phyloP scores from a whole-genome alignment of 2,888 invertebrate species.

The Drosophila siamana region DNA sequence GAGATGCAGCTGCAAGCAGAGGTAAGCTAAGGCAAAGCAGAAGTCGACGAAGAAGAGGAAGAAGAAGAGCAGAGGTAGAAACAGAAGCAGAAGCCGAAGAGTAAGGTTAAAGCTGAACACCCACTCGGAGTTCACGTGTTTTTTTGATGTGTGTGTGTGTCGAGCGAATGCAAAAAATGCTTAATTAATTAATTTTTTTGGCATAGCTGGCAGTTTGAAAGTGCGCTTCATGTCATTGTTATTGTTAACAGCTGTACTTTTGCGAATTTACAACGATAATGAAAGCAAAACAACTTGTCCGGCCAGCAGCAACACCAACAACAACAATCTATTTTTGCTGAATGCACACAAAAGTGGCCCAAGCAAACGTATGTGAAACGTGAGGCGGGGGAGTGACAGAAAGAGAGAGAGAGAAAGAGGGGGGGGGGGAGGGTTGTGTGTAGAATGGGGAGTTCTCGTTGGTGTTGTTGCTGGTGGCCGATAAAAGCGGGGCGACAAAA shows the following conservation, averaged over 20 bases:
- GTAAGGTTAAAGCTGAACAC: slow-evolving; percentile 23
- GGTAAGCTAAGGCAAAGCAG: too few species aligned
- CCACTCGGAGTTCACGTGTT: slow-evolving; percentile 25
- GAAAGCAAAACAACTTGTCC: slow-evolving; percentile 42
- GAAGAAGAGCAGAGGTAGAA: not conserved
- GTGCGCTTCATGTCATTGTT: slow-evolving; percentile 70
- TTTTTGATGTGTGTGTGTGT: not conserved
- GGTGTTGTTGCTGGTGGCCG: slow-evolving; percentile 1
- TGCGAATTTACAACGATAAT: slow-evolving; percentile 67
- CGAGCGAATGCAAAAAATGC: slow-evolving; percentile 59
- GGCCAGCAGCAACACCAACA: slow-evolving; percentile 21
- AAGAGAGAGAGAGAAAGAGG: not conserved
- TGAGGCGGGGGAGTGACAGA: not conserved
- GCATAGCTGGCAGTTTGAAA: slow-evolving; percentile 43
- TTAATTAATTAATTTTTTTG: slow-evolving; percentile 67
- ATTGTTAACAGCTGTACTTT: slow-evolving; percentile 77
- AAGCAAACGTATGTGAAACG: slow-evolving; percentile 1
- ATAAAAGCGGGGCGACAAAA: slow-evolving; percentile 25
- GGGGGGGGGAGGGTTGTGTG: too few species aligned
- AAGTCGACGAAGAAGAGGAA: too few species aligned
- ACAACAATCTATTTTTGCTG: slow-evolving; percentile 13
- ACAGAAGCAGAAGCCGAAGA: not conserved
- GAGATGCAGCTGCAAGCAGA: slow-evolving; percentile 16
- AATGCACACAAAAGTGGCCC: slow-evolving; percentile 10
- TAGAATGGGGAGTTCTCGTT: slow-evolving; percentile 13